Evolutionary conservation across 2,888 invertebrate species (phyloP).

Genomic region (Agrochola lychnidis): DNA sequence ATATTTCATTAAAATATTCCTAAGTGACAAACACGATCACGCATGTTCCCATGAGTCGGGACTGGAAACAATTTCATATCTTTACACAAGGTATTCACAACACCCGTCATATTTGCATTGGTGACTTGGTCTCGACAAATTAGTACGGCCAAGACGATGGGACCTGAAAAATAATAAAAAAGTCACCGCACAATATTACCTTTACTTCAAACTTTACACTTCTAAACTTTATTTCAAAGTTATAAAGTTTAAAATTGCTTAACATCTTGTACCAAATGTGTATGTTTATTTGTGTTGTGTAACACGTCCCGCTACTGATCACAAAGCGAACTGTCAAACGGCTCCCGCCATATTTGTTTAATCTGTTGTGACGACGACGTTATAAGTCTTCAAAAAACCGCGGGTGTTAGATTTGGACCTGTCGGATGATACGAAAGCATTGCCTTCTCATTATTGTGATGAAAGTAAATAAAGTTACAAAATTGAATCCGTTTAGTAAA

Average conservation of each 20-base stretch:
- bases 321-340: constrained; percentile 80
- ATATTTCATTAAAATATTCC: constrained; percentile 63
- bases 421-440: constrained; percentile 67
- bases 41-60: constrained; percentile 83
- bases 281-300: constrained; percentile 64
- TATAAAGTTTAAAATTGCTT: constrained; percentile 59
- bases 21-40: constrained; percentile 59
- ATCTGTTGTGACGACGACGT: constrained; percentile 80
- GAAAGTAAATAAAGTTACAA: constrained; percentile 29
- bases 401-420: constrained; percentile 79
- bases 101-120: constrained; percentile 86
- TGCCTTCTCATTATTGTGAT: constrained; percentile 27
- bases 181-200: constrained; percentile 60
- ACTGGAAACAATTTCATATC: constrained; percentile 88
- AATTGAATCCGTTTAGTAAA: not conserved
- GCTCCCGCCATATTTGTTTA: constrained; percentile 82
- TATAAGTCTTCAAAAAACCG: constrained; percentile 81
- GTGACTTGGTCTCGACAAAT: constrained; percentile 87
- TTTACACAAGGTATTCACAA: constrained; percentile 89
- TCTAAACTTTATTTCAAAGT: constrained; percentile 38
- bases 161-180: constrained; percentile 81
- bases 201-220: constrained; percentile 34
- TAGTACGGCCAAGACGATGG: constrained; percentile 80
- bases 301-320: constrained; percentile 79
- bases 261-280: not conserved